phyloP scores from a whole-genome alignment of 2,797 vertebrate genomes.

The Sebastiscus tertius region DNA sequence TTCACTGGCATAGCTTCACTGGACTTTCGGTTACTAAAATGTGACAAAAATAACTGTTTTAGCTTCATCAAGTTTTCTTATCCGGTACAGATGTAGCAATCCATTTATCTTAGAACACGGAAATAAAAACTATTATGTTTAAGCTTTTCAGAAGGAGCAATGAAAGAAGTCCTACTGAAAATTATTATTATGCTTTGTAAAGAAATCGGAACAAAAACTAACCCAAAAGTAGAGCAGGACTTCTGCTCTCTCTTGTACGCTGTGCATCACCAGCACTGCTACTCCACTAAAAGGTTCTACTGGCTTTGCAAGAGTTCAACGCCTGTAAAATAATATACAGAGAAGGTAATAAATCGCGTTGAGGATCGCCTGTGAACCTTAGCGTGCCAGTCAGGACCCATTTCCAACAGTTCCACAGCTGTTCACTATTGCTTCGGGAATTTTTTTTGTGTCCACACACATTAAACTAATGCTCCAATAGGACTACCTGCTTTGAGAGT shows the following conservation, averaged over 20 bases:
- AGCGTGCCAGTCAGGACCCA: background rate
- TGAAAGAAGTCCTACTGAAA: background rate
- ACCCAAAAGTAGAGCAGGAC: background rate
- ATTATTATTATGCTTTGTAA: background rate
- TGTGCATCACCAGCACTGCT: background rate
- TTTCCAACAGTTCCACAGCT: constrained; percentile 16
- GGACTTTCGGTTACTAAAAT: background rate
- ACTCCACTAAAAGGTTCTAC: background rate
- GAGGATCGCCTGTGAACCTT: background rate
- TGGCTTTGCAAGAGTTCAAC: background rate
- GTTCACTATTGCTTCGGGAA: constrained; percentile 30
- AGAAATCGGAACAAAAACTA: background rate
- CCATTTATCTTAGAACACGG: background rate
- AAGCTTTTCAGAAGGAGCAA: background rate
- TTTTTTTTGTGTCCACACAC: constrained; percentile 30
- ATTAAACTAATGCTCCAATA: constrained; percentile 26
- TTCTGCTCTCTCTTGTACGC: background rate
- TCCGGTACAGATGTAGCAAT: background rate
- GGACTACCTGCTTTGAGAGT: constrained; percentile 34
- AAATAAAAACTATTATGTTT: background rate
- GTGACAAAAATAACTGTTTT: background rate
- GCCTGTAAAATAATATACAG: background rate
- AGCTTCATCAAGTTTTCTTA: background rate
- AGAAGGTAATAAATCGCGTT: background rate
- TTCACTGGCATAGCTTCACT: background rate